Percentiles rank a stretch among this genome's conserved stretches.
Evolutionary conservation across 1,140 invertebrate genomes (phyloP).

Genomic region (Zeugodacus cucurbitae): DNA sequence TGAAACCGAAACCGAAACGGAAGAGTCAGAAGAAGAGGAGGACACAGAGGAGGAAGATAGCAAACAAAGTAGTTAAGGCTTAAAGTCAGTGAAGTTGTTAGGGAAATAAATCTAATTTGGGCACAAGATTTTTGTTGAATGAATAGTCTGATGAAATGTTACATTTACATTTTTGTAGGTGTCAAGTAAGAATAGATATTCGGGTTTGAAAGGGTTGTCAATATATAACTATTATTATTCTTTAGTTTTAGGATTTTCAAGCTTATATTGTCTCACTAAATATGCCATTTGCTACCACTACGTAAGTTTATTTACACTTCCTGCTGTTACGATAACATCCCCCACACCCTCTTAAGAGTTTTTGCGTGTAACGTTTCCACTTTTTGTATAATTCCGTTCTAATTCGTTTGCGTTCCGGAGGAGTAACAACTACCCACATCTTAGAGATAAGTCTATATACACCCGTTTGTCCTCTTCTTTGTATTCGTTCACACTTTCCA

Average conservation of each 20-base stretch:
- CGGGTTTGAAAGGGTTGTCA: no score
- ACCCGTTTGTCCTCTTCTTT: slow-evolving; percentile 44
- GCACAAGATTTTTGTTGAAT: no score
- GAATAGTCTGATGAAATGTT: no score
- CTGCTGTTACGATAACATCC: slow-evolving; percentile 2
- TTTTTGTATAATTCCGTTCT: not conserved
- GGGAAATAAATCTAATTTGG: not conserved
- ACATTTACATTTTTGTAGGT: no score
- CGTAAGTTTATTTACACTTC: not conserved
- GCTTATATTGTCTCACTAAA: not conserved
- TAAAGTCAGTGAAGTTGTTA: not conserved
- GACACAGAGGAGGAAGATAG: not conserved
- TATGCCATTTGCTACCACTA: not conserved
- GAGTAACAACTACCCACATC: not conserved
- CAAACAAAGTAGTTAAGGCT: not conserved
- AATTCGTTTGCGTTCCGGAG: not conserved
- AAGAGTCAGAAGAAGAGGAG: slow-evolving; percentile 41
- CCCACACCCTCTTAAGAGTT: not conserved
- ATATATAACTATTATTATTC: no score
- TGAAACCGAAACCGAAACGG: slow-evolving; percentile 46
- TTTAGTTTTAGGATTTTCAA: no score
- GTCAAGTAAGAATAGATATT: no score
- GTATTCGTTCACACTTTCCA: slow-evolving; percentile 45
- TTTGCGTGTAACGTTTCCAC: not conserved
- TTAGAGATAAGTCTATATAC: not conserved